Percentiles rank a stretch among this genome's conserved stretches.
phyloP scores from a whole-genome alignment of 2,797 vertebrate genomes.

The Cossypha dichroa region DNA sequence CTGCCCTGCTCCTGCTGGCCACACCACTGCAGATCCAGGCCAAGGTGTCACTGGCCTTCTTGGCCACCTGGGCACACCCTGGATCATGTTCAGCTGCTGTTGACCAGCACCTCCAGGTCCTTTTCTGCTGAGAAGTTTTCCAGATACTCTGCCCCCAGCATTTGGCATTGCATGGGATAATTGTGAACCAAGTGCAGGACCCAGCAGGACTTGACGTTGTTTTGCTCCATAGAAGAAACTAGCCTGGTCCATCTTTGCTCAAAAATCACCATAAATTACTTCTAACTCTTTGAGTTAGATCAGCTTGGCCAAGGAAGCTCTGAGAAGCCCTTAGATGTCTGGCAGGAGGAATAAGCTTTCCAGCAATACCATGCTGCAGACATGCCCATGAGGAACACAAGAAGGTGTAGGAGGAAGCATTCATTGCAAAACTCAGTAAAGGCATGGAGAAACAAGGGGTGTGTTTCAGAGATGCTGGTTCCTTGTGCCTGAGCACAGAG shows the following conservation, averaged over 20 bases:
- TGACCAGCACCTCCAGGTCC: accelerated
- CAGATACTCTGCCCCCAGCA: not conserved
- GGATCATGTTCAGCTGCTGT: not conserved
- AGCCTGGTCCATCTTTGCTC: not conserved
- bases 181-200: not conserved
- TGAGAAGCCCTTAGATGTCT: not conserved
- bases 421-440: not conserved
- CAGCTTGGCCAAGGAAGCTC: not conserved
- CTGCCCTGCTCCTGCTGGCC: not conserved
- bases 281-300: not conserved
- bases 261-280: not conserved
- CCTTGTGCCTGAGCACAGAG: not conserved
- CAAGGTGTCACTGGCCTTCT: accelerated
- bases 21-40: accelerated
- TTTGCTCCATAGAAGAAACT: not conserved
- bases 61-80: accelerated
- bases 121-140: not conserved
- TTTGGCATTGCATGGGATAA: not conserved
- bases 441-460: not conserved
- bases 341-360: not conserved
- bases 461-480: not conserved
- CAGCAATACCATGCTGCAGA: not conserved
- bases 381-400: accelerated
- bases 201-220: not conserved
- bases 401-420: accelerated